phyloP scores from a whole-genome alignment of 1,140 invertebrate species.

The Drosophila nigrodunni region DNA sequence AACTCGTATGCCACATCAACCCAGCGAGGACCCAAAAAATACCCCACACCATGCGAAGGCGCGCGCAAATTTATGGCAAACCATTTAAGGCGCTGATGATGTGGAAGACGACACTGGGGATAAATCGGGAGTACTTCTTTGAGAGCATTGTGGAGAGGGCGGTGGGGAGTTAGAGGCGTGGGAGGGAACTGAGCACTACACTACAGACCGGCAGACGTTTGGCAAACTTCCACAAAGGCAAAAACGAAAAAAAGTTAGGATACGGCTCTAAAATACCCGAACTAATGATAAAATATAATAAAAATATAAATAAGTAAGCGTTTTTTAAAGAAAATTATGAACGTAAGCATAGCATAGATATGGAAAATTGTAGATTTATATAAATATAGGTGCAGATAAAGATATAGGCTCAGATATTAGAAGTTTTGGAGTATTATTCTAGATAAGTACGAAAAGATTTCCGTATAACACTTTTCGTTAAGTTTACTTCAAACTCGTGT shows the following conservation, averaged over 20 bases:
- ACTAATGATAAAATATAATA: neutral
- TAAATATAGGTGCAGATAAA: too few species aligned
- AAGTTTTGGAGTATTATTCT: too few species aligned
- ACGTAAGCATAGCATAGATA: too few species aligned
- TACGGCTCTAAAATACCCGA: conserved; percentile 14
- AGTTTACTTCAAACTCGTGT: too few species aligned
- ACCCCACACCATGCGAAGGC: conserved; percentile 33
- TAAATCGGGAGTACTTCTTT: conserved; percentile 54
- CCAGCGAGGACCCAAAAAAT: too few species aligned
- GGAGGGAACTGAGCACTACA: conserved; percentile 2
- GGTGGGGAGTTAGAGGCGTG: conserved; percentile 27
- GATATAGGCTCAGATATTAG: too few species aligned
- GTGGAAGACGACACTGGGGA: conserved; percentile 70
- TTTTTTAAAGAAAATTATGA: too few species aligned
- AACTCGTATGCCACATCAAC: conserved; percentile 8
- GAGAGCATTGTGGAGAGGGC: conserved; percentile 1
- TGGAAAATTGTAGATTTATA: too few species aligned
- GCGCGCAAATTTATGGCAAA: conserved; percentile 77
- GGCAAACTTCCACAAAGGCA: conserved; percentile 37
- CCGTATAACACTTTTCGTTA: too few species aligned
- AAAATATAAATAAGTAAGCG: neutral
- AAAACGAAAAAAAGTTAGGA: neutral
- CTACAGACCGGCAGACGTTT: conserved; percentile 26
- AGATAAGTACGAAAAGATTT: too few species aligned
- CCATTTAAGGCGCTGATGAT: conserved; percentile 80